These are phyloP conservation scores for human DNA, from an alignment of 2,113 vertebrate species.

Conservation along the genomic window GRCh38 chr6:19874001-19874500, in stretches of 20 bases:
- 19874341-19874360: not conserved
- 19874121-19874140: not conserved
- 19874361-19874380: not conserved
- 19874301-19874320: not conserved
- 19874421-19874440: not conserved
- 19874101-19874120: not conserved
- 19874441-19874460: not conserved
- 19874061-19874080: not conserved
- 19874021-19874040: not conserved
- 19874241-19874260: not conserved
- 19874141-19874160: not conserved
- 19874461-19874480: not conserved
- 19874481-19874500: not conserved
- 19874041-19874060: not conserved
- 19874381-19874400: not conserved
- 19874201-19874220: not conserved
- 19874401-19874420: not conserved
- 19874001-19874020: not conserved
- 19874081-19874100: not conserved
- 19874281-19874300: not conserved
- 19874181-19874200: not conserved
- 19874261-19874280: not conserved
- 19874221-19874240: not conserved
- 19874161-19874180: not conserved
- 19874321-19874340: not conserved